Evolutionary conservation across 2,888 invertebrate species (phyloP).

Genomic region (Aphodius sticticus): DNA sequence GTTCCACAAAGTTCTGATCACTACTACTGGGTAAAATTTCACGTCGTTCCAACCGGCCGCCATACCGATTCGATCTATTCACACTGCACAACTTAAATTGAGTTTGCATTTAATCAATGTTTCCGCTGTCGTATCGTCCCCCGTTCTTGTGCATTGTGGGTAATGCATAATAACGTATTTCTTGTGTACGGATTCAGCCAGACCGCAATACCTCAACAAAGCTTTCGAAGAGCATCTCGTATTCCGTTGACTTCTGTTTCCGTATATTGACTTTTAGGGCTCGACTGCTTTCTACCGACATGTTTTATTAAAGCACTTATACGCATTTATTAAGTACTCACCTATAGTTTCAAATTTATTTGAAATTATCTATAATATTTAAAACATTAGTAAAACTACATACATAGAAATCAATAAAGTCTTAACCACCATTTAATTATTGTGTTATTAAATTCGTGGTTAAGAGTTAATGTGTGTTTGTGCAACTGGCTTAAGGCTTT

Average conservation of each 20-base stretch:
- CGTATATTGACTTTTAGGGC: background rate
- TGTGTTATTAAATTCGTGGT: too few relatives aligned
- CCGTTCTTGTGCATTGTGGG: background rate
- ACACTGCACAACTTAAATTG: background rate
- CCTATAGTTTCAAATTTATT: too few relatives aligned
- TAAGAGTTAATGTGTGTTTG: too few relatives aligned
- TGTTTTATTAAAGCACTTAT: background rate
- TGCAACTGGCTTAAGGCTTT: too few relatives aligned
- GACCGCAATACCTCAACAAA: background rate
- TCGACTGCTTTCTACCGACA: background rate
- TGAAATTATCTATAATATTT: too few relatives aligned
- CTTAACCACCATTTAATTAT: too few relatives aligned
- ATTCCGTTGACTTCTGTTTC: background rate
- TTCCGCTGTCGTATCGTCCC: background rate
- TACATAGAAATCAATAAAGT: too few relatives aligned
- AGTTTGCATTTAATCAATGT: constrained; percentile 4
- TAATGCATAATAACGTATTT: background rate
- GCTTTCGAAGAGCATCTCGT: background rate
- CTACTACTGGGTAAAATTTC: background rate
- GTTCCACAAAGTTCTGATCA: background rate
- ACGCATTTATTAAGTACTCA: background rate
- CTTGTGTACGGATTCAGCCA: background rate
- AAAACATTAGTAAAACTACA: too few relatives aligned
- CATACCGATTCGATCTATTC: background rate
- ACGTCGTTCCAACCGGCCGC: background rate